Conservation (phyloP, 2,888 invertebrate genomes). For the Allolobophora icterica region DNA sequence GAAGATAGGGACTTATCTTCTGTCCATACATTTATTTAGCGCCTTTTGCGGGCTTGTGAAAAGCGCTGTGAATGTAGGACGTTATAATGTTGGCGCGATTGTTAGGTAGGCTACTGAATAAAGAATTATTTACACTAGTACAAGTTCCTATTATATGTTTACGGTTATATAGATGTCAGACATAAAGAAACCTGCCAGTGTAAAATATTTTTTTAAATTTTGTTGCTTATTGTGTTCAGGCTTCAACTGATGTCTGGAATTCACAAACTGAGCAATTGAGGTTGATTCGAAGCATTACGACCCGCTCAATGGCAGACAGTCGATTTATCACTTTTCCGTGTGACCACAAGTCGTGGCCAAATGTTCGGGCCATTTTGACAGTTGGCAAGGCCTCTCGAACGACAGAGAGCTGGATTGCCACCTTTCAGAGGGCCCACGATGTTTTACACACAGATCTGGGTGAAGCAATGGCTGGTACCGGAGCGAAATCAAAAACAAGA, state of each 20-base stretch:
- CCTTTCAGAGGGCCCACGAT: constrained; percentile 19
- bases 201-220: not conserved
- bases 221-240: not conserved
- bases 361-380: not conserved
- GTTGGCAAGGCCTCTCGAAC: not conserved
- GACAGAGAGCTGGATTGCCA: not conserved
- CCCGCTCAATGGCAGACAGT: constrained; percentile 20
- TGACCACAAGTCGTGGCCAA: constrained; percentile 13
- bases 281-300: not conserved
- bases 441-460: not conserved
- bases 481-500: not conserved
- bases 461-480: not conserved
- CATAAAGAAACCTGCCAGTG: too few relatives aligned
- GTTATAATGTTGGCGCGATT: not conserved
- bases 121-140: not conserved
- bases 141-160: not conserved
- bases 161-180: not conserved
- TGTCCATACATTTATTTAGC: not conserved
- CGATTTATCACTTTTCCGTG: not conserved
- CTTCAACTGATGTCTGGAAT: constrained; percentile 1
- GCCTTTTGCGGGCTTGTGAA: not conserved
- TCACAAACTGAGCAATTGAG: not conserved
- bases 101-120: not conserved
- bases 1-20: not conserved
- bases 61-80: not conserved